Evolutionary conservation across 1,140 invertebrate genomes (phyloP).

Genomic region (Drosophila seguyi): DNA sequence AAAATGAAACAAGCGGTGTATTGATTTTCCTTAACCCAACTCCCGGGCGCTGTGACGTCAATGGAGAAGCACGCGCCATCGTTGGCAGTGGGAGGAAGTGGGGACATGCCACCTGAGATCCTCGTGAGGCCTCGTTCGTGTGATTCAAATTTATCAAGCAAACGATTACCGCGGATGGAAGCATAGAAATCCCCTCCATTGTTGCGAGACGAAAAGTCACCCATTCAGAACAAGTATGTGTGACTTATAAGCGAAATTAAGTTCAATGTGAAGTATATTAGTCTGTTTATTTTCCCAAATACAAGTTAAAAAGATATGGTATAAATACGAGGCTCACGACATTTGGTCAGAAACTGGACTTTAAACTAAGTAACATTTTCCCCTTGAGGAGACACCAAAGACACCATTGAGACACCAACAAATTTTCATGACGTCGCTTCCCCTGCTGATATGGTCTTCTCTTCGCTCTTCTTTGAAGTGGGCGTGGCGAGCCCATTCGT

Average conservation of each 20-base stretch:
- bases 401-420: too few species aligned
- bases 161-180: neutral
- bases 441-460: slow-evolving; percentile 12
- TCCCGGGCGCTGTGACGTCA: slow-evolving; percentile 67
- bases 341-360: slow-evolving; percentile 10
- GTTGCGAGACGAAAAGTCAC: slow-evolving; percentile 22
- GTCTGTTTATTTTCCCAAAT: neutral
- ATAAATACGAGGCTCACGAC: slow-evolving; percentile 4
- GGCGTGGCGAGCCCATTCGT: neutral
- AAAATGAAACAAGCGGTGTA: slow-evolving; percentile 63
- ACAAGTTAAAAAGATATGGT: neutral
- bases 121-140: slow-evolving; percentile 24
- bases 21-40: slow-evolving; percentile 65
- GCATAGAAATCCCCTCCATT: slow-evolving; percentile 9
- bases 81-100: neutral
- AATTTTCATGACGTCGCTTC: slow-evolving; percentile 22
- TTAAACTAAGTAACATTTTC: slow-evolving; percentile 42
- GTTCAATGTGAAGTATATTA: neutral
- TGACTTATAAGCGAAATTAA: slow-evolving; percentile 13
- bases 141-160: slow-evolving; percentile 24
- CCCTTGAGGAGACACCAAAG: slow-evolving; percentile 35
- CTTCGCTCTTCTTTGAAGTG: slow-evolving; percentile 1
- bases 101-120: slow-evolving; percentile 18
- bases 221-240: slow-evolving; percentile 10
- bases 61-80: slow-evolving; percentile 41